Evolutionary conservation across 2,797 vertebrate species (phyloP).

Genomic region (Megaceryle alcyon): DNA sequence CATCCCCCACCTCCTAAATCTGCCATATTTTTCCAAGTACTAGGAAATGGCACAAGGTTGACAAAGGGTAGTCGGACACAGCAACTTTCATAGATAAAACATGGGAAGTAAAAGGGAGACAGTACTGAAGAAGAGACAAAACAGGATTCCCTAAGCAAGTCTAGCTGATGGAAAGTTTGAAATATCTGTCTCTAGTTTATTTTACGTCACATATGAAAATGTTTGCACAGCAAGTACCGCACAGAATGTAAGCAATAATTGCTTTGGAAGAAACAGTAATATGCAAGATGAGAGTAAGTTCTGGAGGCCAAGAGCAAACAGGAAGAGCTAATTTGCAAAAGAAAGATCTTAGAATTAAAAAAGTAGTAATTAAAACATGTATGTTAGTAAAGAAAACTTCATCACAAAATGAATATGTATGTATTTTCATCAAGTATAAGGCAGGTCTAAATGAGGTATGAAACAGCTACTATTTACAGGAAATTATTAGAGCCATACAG

Average conservation of each 20-base stretch:
- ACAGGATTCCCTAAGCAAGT: not conserved
- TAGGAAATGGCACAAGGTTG: not conserved
- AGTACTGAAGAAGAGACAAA: not conserved
- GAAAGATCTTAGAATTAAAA: not conserved
- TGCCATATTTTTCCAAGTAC: not conserved
- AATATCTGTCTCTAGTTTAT: not conserved
- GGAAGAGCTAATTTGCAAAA: slow-evolving; percentile 9
- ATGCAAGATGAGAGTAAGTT: not conserved
- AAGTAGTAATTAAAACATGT: not conserved
- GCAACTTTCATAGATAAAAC: not conserved
- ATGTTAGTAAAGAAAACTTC: not conserved
- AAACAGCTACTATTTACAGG: not conserved
- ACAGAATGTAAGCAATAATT: not conserved
- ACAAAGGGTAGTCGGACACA: not conserved
- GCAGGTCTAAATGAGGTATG: not conserved
- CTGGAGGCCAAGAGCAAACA: not conserved
- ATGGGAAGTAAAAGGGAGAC: not conserved
- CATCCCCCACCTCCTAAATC: not conserved
- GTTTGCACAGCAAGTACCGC: not conserved
- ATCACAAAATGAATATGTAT: not conserved
- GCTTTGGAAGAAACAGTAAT: not conserved
- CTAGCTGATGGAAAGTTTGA: not conserved
- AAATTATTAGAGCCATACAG: not conserved
- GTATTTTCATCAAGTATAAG: not conserved
- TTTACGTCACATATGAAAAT: not conserved